Conservation (phyloP, 2,113 vertebrate species). For the Alethe diademata region DNA sequence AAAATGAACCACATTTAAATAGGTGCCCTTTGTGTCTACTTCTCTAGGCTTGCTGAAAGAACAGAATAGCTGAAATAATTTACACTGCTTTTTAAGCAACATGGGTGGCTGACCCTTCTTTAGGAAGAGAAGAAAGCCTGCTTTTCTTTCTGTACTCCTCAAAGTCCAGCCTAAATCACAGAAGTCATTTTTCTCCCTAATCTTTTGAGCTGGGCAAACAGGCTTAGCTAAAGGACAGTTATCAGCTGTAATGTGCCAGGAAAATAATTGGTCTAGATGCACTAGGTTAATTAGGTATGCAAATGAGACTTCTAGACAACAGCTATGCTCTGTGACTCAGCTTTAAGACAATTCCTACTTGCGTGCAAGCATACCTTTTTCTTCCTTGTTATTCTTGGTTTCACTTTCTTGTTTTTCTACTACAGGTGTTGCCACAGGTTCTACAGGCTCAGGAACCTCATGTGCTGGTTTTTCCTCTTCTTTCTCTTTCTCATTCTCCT, state of each 20-base stretch:
- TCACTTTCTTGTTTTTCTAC: slow-evolving; percentile 69
- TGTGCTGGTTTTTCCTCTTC: slow-evolving; percentile 61
- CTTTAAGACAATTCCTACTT: background rate
- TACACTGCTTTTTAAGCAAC: background rate
- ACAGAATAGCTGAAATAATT: background rate
- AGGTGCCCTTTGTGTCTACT: background rate
- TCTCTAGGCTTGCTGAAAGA: background rate
- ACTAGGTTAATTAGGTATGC: background rate
- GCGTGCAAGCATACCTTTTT: background rate
- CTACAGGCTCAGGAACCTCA: slow-evolving; percentile 50
- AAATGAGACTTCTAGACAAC: background rate
- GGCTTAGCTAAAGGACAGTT: background rate
- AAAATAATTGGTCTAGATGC: background rate
- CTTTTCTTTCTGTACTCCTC: background rate
- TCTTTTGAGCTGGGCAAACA: background rate
- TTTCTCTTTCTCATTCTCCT: slow-evolving; percentile 63
- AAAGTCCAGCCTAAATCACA: background rate
- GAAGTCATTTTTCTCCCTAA: background rate
- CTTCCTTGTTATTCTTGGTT: slow-evolving; percentile 68
- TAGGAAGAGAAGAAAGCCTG: background rate
- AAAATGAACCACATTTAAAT: background rate
- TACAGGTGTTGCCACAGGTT: slow-evolving; percentile 42
- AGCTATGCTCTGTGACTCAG: background rate
- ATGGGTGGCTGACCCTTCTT: background rate
- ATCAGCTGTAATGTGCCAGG: background rate